Evolutionary conservation across 2,113 vertebrate species (phyloP).

Genomic region (Nycticryphes semicollaris): DNA sequence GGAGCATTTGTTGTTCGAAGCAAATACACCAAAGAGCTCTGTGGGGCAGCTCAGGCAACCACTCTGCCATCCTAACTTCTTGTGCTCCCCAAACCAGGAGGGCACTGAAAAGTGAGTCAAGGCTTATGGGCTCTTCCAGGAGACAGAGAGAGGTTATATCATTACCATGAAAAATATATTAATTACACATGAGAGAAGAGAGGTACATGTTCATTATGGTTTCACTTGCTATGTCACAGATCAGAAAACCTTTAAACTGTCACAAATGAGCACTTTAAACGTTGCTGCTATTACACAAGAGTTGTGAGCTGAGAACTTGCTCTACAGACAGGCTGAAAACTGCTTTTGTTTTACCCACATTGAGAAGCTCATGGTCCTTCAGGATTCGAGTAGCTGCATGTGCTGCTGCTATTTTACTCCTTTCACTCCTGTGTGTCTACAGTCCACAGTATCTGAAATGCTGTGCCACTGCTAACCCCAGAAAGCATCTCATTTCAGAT

Average conservation of each 20-base stretch:
- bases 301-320: background rate
- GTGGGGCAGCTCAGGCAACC: background rate
- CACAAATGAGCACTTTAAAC: background rate
- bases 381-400: background rate
- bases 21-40: background rate
- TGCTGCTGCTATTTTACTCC: background rate
- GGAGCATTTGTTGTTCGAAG: background rate
- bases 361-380: background rate
- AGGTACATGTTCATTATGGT: background rate
- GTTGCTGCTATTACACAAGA: background rate
- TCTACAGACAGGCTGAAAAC: background rate
- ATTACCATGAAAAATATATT: fast-evolving
- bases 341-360: background rate
- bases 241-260: background rate
- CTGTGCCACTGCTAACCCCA: background rate
- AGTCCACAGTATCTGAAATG: background rate
- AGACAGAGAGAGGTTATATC: background rate
- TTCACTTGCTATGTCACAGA: background rate
- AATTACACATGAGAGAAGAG: fast-evolving
- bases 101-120: background rate
- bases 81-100: background rate
- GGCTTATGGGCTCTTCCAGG: background rate
- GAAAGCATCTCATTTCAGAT: background rate
- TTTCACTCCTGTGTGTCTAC: too few species aligned
- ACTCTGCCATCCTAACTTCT: background rate